Conservation (phyloP, 2,113 vertebrate species). For the Sula dactylatra region DNA sequence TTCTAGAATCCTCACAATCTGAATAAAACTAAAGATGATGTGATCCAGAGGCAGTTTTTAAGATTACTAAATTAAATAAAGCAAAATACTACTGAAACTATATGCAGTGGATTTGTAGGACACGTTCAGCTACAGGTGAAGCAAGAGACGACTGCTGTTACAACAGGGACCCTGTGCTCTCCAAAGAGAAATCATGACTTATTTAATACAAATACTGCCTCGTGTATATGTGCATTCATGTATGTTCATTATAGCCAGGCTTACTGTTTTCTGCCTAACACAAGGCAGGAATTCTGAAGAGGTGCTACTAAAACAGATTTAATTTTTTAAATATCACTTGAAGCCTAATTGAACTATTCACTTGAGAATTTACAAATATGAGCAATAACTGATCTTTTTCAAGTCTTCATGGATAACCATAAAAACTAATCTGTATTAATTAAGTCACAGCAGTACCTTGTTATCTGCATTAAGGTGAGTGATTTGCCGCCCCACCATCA, state of each 20-base stretch:
- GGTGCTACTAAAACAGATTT: not conserved
- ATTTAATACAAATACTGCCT: not conserved
- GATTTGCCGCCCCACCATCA: not conserved
- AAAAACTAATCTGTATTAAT: not conserved
- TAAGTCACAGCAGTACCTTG: not conserved
- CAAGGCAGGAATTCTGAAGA: not conserved
- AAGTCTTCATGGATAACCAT: not conserved
- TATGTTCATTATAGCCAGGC: not conserved
- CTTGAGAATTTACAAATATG: not conserved
- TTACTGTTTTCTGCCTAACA: not conserved
- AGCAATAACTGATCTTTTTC: not conserved
- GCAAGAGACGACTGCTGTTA: not conserved
- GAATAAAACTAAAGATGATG: not conserved
- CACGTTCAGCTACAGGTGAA: not conserved
- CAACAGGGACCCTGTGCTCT: not conserved
- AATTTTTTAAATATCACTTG: not conserved
- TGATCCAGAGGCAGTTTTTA: not conserved
- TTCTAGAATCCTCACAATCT: not conserved
- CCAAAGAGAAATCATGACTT: not conserved
- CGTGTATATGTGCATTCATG: not conserved
- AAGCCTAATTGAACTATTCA: not conserved
- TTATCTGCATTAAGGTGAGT: not conserved
- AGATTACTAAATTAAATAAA: not conserved
- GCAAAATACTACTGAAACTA: not conserved
- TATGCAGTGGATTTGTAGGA: not conserved